Percentiles rank a stretch among this genome's conserved stretches.
phyloP scores from a whole-genome alignment of 2,113 vertebrate genomes.

The Xenus cinereus region DNA sequence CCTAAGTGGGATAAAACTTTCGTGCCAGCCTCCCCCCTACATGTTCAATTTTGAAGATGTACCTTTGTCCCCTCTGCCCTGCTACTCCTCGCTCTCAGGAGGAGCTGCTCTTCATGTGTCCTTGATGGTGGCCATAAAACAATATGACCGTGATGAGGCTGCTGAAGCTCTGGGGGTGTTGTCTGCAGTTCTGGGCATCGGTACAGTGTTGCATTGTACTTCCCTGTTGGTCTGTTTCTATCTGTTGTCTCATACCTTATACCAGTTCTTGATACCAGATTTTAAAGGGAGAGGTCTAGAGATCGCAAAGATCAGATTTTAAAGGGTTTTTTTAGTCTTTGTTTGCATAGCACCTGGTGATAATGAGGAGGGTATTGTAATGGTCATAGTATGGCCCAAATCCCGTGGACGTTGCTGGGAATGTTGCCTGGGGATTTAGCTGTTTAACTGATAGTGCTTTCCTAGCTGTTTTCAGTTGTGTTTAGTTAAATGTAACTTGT shows the following conservation, averaged over 20 bases:
- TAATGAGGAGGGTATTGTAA: not conserved
- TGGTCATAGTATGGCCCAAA: not conserved
- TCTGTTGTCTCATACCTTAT: not conserved
- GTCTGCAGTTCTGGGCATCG: not conserved
- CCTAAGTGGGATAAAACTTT: not conserved
- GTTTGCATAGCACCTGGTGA: not conserved
- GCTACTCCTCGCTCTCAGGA: not conserved
- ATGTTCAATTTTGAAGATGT: rapidly evolving
- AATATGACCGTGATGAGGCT: not conserved
- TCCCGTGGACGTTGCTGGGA: not conserved
- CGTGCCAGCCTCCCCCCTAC: rapidly evolving
- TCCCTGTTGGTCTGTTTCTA: not conserved
- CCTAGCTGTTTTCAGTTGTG: not conserved
- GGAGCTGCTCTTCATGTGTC: not conserved
- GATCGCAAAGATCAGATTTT: not conserved
- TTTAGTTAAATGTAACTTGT: not conserved
- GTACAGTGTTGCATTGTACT: not conserved
- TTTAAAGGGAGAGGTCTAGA: not conserved
- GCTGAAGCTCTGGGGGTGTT: not conserved
- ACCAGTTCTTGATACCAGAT: not conserved
- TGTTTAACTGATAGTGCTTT: not conserved
- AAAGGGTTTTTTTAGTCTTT: not conserved
- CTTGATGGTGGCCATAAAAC: not conserved
- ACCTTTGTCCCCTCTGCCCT: not conserved
- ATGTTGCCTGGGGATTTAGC: not conserved